phyloP scores from a whole-genome alignment of 2,888 invertebrate species.

The Protodeltote pygarga region DNA sequence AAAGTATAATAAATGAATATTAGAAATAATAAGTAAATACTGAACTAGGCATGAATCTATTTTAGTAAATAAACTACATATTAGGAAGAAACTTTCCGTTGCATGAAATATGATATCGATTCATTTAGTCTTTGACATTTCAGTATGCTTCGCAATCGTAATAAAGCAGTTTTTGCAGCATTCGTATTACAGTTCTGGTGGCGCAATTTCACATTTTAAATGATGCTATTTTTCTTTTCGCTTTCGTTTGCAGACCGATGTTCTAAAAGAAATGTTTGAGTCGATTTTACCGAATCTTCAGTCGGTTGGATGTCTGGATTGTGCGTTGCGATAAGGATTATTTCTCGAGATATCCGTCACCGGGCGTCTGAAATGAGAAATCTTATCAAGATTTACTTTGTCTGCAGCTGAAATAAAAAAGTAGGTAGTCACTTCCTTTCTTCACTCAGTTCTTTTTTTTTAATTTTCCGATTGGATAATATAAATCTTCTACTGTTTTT shows the following conservation, averaged over 20 bases:
- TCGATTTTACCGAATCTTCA: not conserved
- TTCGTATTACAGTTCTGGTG: slow-evolving; percentile 43
- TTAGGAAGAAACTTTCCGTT: not conserved
- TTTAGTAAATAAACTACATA: not conserved
- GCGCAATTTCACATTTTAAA: slow-evolving; percentile 52
- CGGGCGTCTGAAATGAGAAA: not conserved
- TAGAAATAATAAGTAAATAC: slow-evolving; percentile 6
- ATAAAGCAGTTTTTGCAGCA: slow-evolving; percentile 43
- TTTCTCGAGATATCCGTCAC: not conserved
- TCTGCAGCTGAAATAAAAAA: too few species aligned
- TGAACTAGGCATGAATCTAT: not conserved
- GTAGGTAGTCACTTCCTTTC: too few species aligned
- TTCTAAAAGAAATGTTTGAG: not conserved
- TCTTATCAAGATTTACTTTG: not conserved
- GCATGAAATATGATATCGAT: slow-evolving; percentile 9
- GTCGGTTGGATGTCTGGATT: not conserved
- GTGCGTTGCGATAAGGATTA: not conserved
- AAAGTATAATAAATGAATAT: slow-evolving; percentile 13
- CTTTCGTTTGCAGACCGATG: slow-evolving; percentile 37
- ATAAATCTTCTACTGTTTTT: too few species aligned
- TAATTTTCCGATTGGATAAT: too few species aligned
- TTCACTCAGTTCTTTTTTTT: too few species aligned
- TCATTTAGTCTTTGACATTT: slow-evolving; percentile 9
- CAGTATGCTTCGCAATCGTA: slow-evolving; percentile 24
- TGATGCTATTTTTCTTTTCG: slow-evolving; percentile 51